Evolutionary conservation across 2,113 vertebrate genomes (phyloP).

Genomic region (Butorides virescens): DNA sequence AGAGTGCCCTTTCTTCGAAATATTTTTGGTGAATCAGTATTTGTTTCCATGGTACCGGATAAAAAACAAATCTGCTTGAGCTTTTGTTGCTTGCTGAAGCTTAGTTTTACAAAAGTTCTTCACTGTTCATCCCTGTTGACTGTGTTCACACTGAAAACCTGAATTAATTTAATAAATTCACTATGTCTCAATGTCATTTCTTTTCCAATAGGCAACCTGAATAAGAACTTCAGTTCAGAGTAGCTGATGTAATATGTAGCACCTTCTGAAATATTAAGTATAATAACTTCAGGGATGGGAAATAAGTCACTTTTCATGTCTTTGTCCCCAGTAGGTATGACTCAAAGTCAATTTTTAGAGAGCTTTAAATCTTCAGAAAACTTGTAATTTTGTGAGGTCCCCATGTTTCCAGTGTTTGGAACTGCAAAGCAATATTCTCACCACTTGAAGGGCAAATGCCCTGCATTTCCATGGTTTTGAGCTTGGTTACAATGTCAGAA

Average conservation of each 20-base stretch:
- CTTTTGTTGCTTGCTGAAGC: slow-evolving; percentile 10
- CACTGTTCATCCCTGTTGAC: not conserved
- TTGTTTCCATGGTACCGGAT: slow-evolving; percentile 21
- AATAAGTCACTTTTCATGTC: slow-evolving; percentile 25
- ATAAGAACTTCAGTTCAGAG: slow-evolving; percentile 23
- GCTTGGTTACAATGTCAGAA: not conserved
- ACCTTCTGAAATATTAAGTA: slow-evolving; percentile 38
- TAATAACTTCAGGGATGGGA: slow-evolving; percentile 2
- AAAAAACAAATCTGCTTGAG: not conserved
- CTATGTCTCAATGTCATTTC: slow-evolving; percentile 10
- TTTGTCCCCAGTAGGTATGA: not conserved
- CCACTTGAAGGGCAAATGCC: not conserved
- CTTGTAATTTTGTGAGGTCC: not conserved
- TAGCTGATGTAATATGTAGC: slow-evolving; percentile 23
- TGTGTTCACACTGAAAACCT: slow-evolving; percentile 19
- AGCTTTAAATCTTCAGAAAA: slow-evolving; percentile 13
- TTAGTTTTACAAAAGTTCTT: slow-evolving; percentile 27
- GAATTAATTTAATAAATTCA: slow-evolving; percentile 45
- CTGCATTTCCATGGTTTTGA: not conserved
- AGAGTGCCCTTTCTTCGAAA: not conserved
- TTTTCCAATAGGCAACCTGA: slow-evolving; percentile 10
- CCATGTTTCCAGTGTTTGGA: not conserved
- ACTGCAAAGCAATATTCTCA: not conserved
- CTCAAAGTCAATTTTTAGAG: slow-evolving; percentile 18
- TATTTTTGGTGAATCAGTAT: not conserved